Percentiles rank a stretch among this genome's conserved stretches.
These are phyloP conservation scores for Oedothorax gibbosus DNA, from an alignment of 1,140 invertebrate genomes.

Conservation along the genomic window DNA sequence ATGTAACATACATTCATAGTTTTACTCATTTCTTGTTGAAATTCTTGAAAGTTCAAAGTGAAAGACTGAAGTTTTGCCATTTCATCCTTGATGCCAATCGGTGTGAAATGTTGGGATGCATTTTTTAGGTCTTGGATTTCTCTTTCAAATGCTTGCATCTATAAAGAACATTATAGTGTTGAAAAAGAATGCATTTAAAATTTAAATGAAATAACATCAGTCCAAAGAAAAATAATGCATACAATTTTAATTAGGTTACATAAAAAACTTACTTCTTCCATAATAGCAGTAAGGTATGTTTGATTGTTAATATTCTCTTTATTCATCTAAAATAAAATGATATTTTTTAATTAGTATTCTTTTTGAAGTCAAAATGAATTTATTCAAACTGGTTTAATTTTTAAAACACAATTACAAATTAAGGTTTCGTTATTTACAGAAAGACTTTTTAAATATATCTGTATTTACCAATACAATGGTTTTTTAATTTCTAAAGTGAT, in stretches of 20 bases:
- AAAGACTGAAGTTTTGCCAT: constrained; percentile 70
- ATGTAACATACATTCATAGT: constrained; percentile 68
- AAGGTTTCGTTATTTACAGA: too few relatives aligned
- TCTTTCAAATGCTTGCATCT: constrained; percentile 75
- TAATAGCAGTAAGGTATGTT: constrained; percentile 16
- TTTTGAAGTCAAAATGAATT: too few relatives aligned
- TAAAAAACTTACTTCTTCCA: constrained; percentile 41
- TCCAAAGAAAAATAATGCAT: neutral
- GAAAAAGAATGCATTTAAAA: neutral
- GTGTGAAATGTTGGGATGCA: neutral
- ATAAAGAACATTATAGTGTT: constrained; percentile 42
- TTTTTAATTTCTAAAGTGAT: too few relatives aligned
- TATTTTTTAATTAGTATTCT: too few relatives aligned
- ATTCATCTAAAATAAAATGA: neutral
- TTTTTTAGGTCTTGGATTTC: constrained; percentile 74
- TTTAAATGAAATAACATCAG: neutral
- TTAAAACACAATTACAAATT: too few relatives aligned
- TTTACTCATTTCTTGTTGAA: constrained; percentile 72
- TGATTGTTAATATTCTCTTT: neutral
- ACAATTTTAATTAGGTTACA: neutral
- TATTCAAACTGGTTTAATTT: too few relatives aligned
- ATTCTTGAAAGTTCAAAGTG: constrained; percentile 68
- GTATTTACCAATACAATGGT: too few relatives aligned
- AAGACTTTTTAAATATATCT: too few relatives aligned
- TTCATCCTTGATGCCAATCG: constrained; percentile 71